Percentiles rank a stretch among this genome's conserved stretches.
phyloP scores from a whole-genome alignment of 2,888 invertebrate genomes.

The Standfussiana lucernea region DNA sequence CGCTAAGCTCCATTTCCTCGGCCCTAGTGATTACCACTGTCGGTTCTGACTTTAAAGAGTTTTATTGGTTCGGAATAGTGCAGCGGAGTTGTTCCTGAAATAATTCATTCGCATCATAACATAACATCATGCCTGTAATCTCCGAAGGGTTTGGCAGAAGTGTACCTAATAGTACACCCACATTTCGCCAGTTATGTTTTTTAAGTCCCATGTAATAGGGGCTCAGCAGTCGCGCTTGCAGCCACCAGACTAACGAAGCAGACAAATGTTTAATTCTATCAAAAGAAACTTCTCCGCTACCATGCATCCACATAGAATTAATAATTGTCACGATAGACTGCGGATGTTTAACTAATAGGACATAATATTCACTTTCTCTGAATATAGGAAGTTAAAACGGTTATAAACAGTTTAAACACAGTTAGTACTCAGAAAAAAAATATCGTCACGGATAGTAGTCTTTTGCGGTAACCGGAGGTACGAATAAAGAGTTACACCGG shows the following conservation, averaged over 20 bases:
- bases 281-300: not conserved
- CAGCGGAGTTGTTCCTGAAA: not conserved
- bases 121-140: too few species aligned
- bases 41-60: not conserved
- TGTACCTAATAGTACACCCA: too few species aligned
- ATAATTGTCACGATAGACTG: not conserved
- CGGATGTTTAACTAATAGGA: not conserved
- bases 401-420: not conserved
- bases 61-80: not conserved
- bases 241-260: too few species aligned
- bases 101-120: too few species aligned
- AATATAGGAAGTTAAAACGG: slow-evolving; percentile 7
- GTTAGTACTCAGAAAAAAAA: slow-evolving; percentile 15
- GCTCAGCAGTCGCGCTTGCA: too few species aligned
- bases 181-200: too few species aligned
- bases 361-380: not conserved
- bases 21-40: not conserved
- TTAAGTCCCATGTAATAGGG: too few species aligned
- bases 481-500: slow-evolving; percentile 36
- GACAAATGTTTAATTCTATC: not conserved
- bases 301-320: not conserved
- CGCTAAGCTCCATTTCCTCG: not conserved
- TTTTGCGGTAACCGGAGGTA: slow-evolving; percentile 36
- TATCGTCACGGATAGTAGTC: slow-evolving; percentile 43
- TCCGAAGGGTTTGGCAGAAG: too few species aligned